These are phyloP conservation scores for Aphaenogaster ashmeadi DNA, from an alignment of 1,140 invertebrate species.

Conservation along the genomic window DNA sequence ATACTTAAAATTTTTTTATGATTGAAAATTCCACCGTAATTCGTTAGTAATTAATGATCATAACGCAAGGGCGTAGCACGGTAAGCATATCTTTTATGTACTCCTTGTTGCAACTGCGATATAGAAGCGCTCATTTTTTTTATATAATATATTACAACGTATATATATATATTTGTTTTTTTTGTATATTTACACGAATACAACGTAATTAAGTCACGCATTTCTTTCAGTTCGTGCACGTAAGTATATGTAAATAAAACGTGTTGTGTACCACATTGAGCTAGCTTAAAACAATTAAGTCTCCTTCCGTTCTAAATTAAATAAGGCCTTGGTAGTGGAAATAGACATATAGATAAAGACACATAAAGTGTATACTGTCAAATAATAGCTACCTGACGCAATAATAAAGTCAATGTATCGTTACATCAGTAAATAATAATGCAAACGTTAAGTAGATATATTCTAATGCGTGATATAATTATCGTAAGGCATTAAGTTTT, in stretches of 20 bases:
- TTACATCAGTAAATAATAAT: slow-evolving; percentile 23
- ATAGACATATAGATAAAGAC: slow-evolving; percentile 35
- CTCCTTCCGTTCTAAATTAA: slow-evolving; percentile 48
- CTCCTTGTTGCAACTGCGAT: slow-evolving; percentile 60
- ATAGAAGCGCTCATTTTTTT: slow-evolving; percentile 63
- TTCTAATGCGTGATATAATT: slow-evolving; percentile 49
- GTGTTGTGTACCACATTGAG: slow-evolving; percentile 56
- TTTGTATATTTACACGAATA: slow-evolving; percentile 71
- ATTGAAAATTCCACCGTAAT: slow-evolving; percentile 49
- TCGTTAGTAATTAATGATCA: slow-evolving; percentile 65
- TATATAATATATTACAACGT: slow-evolving; percentile 69
- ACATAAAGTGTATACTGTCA: slow-evolving; percentile 11
- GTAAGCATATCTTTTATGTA: slow-evolving; percentile 60
- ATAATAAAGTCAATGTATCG: slow-evolving; percentile 33
- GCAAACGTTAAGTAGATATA: slow-evolving; percentile 59
- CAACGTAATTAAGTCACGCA: slow-evolving; percentile 66
- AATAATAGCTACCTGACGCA: slow-evolving; percentile 32
- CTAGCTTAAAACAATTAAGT: slow-evolving; percentile 66
- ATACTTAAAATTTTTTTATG: slow-evolving; percentile 54
- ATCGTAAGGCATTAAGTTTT: slow-evolving; percentile 61
- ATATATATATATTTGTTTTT: slow-evolving; percentile 56
- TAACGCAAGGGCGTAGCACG: slow-evolving; percentile 52
- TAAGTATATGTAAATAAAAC: slow-evolving; percentile 55
- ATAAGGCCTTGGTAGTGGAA: slow-evolving; percentile 51
- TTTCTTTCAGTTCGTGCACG: slow-evolving; percentile 42